Conservation (phyloP, 2,797 vertebrate genomes). For the Cirrhinus molitorella region DNA sequence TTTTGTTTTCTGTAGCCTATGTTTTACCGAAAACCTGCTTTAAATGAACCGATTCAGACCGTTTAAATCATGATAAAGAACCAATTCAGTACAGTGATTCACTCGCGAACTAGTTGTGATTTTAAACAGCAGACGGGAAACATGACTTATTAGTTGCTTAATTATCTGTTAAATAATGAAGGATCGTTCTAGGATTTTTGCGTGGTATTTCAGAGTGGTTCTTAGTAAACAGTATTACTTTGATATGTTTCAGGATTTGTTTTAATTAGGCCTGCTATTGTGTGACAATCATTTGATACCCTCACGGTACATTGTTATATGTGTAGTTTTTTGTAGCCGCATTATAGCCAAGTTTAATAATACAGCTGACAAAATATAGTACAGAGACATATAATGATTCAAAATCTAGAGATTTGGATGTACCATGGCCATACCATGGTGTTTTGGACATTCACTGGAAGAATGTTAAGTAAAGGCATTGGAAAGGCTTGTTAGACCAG, state of each 20-base stretch:
- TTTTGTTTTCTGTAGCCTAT: background rate
- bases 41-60: background rate
- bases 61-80: background rate
- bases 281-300: background rate
- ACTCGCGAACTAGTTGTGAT: background rate
- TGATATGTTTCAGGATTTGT: background rate
- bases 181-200: no score
- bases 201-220: background rate
- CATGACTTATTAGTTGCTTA: background rate
- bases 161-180: no score
- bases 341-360: no score
- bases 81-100: background rate
- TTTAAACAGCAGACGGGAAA: background rate
- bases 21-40: background rate
- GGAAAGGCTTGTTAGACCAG: background rate
- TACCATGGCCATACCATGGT: background rate
- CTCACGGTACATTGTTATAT: background rate
- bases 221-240: background rate
- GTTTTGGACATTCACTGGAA: background rate
- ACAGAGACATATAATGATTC: background rate
- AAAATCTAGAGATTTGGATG: background rate
- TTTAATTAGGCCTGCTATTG: background rate
- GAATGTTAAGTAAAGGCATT: background rate
- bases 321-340: no score
- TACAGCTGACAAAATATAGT: background rate